These are phyloP conservation scores for Pipistrellus kuhlii DNA, from an alignment of 2,797 vertebrate genomes.

Conservation along the genomic window DNA sequence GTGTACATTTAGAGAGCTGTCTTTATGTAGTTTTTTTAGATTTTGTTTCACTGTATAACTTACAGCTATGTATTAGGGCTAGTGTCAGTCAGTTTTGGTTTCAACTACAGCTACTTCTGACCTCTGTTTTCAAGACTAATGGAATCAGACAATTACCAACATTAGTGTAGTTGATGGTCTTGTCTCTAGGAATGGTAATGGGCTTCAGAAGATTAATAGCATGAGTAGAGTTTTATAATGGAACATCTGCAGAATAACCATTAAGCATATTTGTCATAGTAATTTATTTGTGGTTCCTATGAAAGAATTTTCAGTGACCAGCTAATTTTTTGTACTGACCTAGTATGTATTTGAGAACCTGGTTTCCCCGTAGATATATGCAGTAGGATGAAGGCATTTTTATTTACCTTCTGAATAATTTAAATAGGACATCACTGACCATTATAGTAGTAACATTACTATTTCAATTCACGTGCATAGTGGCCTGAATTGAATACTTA, in stretches of 20 bases:
- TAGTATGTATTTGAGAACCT: constrained; percentile 41
- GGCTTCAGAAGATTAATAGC: constrained; percentile 78
- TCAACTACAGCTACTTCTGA: constrained; percentile 23
- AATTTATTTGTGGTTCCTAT: constrained; percentile 74
- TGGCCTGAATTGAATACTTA: constrained; percentile 58
- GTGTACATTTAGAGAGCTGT: not conserved
- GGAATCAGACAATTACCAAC: constrained; percentile 78
- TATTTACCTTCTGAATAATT: constrained; percentile 65
- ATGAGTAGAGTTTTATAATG: constrained; percentile 75
- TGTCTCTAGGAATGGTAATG: constrained; percentile 77
- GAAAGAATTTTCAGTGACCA: constrained; percentile 56
- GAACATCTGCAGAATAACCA: constrained; percentile 80
- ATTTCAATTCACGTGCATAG: constrained; percentile 26
- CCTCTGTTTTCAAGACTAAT: constrained; percentile 63
- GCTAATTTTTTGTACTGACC: constrained; percentile 49
- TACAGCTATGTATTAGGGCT: not conserved
- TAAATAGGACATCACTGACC: constrained; percentile 14
- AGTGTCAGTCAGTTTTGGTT: constrained; percentile 1
- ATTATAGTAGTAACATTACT: constrained; percentile 22
- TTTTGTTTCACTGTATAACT: not conserved
- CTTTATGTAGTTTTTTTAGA: not conserved
- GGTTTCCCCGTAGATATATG: not conserved
- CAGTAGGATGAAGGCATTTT: not conserved
- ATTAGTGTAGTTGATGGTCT: constrained; percentile 77
- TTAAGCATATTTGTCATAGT: constrained; percentile 80